phyloP scores from a whole-genome alignment of 2,113 vertebrate species.

The Lepisosteus oculatus region DNA sequence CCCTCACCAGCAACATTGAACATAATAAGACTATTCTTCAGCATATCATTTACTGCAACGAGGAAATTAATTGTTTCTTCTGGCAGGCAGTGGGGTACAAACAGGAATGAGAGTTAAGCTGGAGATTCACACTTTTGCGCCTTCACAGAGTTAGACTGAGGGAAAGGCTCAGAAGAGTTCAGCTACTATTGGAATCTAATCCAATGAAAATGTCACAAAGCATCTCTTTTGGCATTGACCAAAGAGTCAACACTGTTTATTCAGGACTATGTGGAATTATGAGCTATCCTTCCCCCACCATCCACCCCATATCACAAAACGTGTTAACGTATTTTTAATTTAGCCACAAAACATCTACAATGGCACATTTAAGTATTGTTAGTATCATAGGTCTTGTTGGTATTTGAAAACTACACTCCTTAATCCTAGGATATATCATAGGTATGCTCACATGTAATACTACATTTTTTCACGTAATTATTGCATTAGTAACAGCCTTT shows the following conservation, averaged over 20 bases:
- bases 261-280: background rate
- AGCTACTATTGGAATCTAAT: constrained; percentile 27
- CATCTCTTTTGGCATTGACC: background rate
- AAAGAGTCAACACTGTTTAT: background rate
- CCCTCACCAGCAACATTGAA: constrained; percentile 44
- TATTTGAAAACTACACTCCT: no score
- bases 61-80: constrained; percentile 70
- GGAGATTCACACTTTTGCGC: constrained; percentile 43
- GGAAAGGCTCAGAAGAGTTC: constrained; percentile 51
- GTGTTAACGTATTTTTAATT: no score
- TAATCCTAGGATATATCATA: no score
- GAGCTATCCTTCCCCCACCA: background rate
- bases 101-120: constrained; percentile 51
- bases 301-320: no score
- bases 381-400: no score
- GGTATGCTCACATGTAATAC: no score
- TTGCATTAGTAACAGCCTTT: no score
- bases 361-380: no score
- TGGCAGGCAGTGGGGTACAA: constrained; percentile 49
- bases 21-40: constrained; percentile 52
- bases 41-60: constrained; percentile 54
- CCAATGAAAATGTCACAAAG: background rate
- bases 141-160: constrained; percentile 54
- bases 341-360: no score
- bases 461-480: no score